A percentile compares a stretch with the other conserved stretches of the same genome.
These are phyloP conservation scores for Suncus etruscus DNA, from an alignment of 2,113 vertebrate genomes.

Conservation along the genomic window DNA sequence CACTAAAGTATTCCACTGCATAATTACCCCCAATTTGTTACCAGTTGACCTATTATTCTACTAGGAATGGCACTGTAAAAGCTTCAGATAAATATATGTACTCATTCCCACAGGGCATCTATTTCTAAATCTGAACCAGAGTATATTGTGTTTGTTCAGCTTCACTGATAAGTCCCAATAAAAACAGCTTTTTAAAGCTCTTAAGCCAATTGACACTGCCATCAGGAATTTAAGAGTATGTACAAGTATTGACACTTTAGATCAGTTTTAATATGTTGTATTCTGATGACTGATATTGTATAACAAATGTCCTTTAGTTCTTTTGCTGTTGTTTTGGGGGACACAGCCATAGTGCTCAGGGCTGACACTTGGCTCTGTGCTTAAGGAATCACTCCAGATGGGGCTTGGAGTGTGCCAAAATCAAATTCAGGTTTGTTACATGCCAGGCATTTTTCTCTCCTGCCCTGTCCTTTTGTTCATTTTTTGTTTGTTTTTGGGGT, in stretches of 20 bases:
- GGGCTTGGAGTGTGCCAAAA: too few species aligned
- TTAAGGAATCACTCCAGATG: too few species aligned
- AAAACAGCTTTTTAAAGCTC: constrained; percentile 5
- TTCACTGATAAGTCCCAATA: not conserved
- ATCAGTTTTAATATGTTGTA: constrained; percentile 24
- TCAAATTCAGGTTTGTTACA: too few species aligned
- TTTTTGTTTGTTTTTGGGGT: too few species aligned
- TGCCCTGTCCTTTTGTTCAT: not conserved
- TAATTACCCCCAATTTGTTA: not conserved
- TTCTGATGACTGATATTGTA: not conserved
- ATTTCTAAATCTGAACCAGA: not conserved
- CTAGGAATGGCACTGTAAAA: not conserved
- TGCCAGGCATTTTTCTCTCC: too few species aligned
- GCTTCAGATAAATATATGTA: not conserved
- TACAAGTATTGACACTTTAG: not conserved
- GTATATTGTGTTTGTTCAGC: not conserved
- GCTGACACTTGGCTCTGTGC: too few species aligned
- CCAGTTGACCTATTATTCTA: not conserved
- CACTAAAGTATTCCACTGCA: not conserved
- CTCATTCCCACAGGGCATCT: not conserved
- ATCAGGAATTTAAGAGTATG: not conserved
- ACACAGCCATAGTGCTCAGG: too few species aligned
- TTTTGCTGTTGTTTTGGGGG: too few species aligned
- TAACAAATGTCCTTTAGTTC: not conserved
- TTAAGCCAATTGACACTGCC: not conserved